These are phyloP conservation scores for Trochalopteron elliotii DNA, from an alignment of 2,113 vertebrate species.

Conservation along the genomic window DNA sequence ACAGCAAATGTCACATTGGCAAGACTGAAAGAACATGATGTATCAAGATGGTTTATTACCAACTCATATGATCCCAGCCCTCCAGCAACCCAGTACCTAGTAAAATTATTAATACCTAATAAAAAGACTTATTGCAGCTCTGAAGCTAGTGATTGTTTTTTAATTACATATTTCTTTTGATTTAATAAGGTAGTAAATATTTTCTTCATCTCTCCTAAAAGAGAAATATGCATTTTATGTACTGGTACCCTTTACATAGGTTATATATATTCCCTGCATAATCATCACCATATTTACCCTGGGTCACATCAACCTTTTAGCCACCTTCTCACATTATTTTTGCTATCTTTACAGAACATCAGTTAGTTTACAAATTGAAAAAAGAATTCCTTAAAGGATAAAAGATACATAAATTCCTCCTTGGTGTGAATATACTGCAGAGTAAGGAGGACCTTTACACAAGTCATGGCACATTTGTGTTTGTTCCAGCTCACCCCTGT, in stretches of 20 bases:
- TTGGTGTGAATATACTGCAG: neutral
- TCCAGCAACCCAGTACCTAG: slow-evolving; percentile 46
- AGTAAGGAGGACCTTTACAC: neutral
- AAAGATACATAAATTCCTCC: neutral
- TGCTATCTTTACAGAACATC: neutral
- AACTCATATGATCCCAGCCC: slow-evolving; percentile 9
- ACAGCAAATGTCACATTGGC: slow-evolving; percentile 38
- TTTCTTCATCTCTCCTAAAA: slow-evolving; percentile 72
- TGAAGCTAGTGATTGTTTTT: slow-evolving; percentile 65
- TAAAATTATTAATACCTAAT: slow-evolving; percentile 69
- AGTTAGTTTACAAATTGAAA: neutral
- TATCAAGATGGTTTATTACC: slow-evolving; percentile 62
- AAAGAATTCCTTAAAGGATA: neutral
- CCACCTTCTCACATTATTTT: neutral
- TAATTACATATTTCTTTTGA: slow-evolving; percentile 72
- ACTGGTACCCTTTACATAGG: neutral
- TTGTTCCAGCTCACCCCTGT: neutral
- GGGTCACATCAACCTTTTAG: slow-evolving; percentile 29
- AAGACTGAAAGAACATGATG: slow-evolving; percentile 39
- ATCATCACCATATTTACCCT: slow-evolving; percentile 37
- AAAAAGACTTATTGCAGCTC: slow-evolving; percentile 62
- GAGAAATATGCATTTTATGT: slow-evolving; percentile 41
- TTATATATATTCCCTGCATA: slow-evolving; percentile 34
- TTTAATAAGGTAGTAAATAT: slow-evolving; percentile 70
- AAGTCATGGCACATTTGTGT: neutral